phyloP scores from a whole-genome alignment of 1,140 invertebrate species.

The Rhynchophorus ferrugineus region DNA sequence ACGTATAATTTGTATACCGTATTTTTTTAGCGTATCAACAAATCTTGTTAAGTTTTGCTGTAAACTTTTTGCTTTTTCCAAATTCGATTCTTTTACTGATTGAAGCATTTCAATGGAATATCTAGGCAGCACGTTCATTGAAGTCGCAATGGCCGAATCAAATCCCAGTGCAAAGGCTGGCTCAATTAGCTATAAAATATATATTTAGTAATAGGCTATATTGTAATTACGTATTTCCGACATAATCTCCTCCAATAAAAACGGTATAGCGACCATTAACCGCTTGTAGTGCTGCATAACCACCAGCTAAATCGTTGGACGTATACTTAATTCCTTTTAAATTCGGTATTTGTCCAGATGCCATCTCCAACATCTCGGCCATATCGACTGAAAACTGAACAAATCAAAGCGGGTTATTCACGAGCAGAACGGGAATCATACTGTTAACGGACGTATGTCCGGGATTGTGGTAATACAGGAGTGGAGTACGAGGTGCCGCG shows the following conservation, averaged over 20 bases:
- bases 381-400: constrained; percentile 60
- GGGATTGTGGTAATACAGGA: constrained; percentile 80
- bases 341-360: constrained; percentile 55
- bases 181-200: constrained; percentile 48
- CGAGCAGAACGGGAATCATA: too few species aligned
- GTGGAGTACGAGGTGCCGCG: constrained; percentile 66
- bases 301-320: constrained; percentile 57
- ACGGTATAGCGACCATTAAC: constrained; percentile 47
- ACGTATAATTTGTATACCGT: constrained; percentile 45
- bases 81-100: constrained; percentile 36
- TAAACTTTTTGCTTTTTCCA: constrained; percentile 35
- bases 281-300: constrained; percentile 49
- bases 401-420: too few species aligned
- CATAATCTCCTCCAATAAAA: constrained; percentile 55
- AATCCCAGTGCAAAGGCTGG: constrained; percentile 56
- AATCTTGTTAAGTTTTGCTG: constrained; percentile 43
- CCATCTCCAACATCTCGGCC: constrained; percentile 55
- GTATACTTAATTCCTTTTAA: constrained; percentile 72
- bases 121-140: constrained; percentile 53
- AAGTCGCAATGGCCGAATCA: constrained; percentile 58
- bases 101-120: constrained; percentile 41
- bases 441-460: constrained; percentile 59
- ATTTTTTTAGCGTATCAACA: constrained; percentile 40
- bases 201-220: too few species aligned
- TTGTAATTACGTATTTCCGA: constrained; percentile 34